These are phyloP conservation scores for Salvelinus namaycush DNA, from an alignment of 2,113 vertebrate species.

Conservation along the genomic window DNA sequence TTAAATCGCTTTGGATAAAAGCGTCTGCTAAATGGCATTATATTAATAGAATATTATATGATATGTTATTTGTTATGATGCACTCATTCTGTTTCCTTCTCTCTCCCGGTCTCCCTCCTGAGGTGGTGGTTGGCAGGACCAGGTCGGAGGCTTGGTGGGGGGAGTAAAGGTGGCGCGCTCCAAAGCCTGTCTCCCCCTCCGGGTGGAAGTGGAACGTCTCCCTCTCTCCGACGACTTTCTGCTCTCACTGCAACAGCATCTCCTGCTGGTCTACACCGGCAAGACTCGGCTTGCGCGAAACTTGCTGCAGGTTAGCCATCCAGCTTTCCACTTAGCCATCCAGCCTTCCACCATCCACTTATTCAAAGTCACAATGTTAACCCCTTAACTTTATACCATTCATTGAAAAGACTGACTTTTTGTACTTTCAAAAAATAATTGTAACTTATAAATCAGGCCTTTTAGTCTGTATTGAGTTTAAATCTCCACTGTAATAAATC, in stretches of 20 bases:
- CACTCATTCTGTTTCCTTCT: background rate
- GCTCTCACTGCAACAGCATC: conserved; percentile 79
- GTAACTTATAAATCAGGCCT: too few relatives aligned
- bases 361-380: too few relatives aligned
- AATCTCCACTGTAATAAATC: too few relatives aligned
- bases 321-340: conserved; percentile 41
- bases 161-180: conserved; percentile 90
- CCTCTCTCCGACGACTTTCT: conserved; percentile 71
- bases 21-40: too few relatives aligned
- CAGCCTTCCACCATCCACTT: background rate
- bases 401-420: too few relatives aligned
- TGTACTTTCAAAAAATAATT: too few relatives aligned
- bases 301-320: conserved; percentile 85
- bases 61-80: background rate
- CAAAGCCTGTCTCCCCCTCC: conserved; percentile 79
- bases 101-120: background rate
- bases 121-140: conserved; percentile 98
- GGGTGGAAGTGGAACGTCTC: conserved; percentile 84
- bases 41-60: too few relatives aligned
- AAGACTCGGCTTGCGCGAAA: conserved; percentile 94
- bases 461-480: too few relatives aligned
- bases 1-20: too few relatives aligned
- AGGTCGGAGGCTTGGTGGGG: conserved; percentile 89
- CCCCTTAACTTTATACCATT: too few relatives aligned
- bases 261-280: conserved; percentile 93